Base-by-base conservation (phyloP, 2,888 invertebrate genomes). In the Pyrrhosoma nymphula region DNA sequence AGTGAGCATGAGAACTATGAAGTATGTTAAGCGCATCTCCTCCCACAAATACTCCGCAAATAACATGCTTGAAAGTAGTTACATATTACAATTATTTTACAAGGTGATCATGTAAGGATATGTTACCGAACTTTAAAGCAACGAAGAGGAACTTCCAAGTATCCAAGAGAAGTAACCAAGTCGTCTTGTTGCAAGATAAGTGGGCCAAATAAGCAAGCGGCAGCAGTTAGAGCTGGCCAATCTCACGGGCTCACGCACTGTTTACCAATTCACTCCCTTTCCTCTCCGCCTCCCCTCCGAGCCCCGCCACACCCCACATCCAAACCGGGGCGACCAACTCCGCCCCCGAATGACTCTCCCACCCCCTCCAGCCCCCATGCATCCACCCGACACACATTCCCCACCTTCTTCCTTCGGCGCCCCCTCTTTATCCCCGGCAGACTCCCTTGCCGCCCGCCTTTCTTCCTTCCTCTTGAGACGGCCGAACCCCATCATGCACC, bases 211-310 rank as follows among this genome's bases (percentile, higher is more conserved):
- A 12, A 26, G 69, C 26, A n/a, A 69, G 69, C 26, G 69, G 69
- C 26, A 69, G 23, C 69, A 69, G 69, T 69, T 69, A 69, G 63
- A 18, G 69, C 69, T 39, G 39, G 88, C 39, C 88, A 88, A 88
- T 88, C 88, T 88, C 88, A 88, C 88, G 88, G 88, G 47, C 88
- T 39, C 88, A 88, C 39, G 88, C 88, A 88, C 88, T 39, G 88
- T 18, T 47, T 16, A 26, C 26, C 69, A 26, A 88, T 47, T 39
- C 88, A n/a, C 35, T 88, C 88, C 88, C 35, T 1, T 14, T 47
- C 8, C 47, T 47, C 47, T 47, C 88, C 47, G 4, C 69, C 69
- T 26, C 23, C 0, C 69, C 69, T 26, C 23, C 0, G 69, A 26
- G 39, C 16, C 47, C 12, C 20, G 8, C 88, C 88, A 0, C 20